A percentile compares a stretch with the other conserved stretches of the same genome.
Conservation (phyloP, 2,888 invertebrate genomes). For the Bhutanitis thaidina region DNA sequence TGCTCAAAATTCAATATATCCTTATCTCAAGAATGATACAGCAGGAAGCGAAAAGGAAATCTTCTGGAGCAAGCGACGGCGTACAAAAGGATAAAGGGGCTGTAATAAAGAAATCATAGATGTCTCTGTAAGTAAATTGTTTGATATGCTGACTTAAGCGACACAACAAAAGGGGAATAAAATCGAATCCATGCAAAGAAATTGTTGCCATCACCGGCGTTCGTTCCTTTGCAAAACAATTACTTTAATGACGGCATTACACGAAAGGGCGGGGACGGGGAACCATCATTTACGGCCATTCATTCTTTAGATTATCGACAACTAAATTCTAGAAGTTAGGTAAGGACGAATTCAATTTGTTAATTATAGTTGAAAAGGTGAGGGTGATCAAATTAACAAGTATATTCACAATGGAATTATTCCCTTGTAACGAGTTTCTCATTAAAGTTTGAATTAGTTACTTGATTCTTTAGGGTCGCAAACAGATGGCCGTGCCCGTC, state of each 20-base stretch:
- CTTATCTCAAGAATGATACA: slow-evolving; percentile 50
- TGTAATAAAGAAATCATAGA: slow-evolving; percentile 69
- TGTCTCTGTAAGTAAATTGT: slow-evolving; percentile 62
- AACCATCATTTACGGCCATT: slow-evolving; percentile 34
- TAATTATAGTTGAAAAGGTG: slow-evolving; percentile 34
- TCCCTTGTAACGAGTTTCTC: slow-evolving; percentile 59
- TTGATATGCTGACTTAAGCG: slow-evolving; percentile 51
- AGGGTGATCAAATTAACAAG: slow-evolving; percentile 41
- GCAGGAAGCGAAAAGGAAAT: slow-evolving; percentile 47
- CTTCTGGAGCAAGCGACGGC: slow-evolving; percentile 41
- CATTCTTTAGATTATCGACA: slow-evolving; percentile 25
- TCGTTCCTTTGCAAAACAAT: slow-evolving; percentile 44
- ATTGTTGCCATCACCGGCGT: slow-evolving; percentile 38
- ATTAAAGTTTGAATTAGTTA: slow-evolving; percentile 72
- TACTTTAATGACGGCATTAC: slow-evolving; percentile 54
- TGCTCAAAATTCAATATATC: slow-evolving; percentile 68
- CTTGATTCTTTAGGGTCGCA: slow-evolving; percentile 43
- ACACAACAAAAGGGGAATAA: slow-evolving; percentile 34
- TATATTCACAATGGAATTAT: slow-evolving; percentile 65
- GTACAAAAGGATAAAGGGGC: slow-evolving; percentile 56
- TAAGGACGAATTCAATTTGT: slow-evolving; percentile 35
- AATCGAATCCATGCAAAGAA: slow-evolving; percentile 39
- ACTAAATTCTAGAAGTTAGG: slow-evolving; percentile 19
- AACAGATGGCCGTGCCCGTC: slow-evolving; percentile 63
- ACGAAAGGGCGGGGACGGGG: slow-evolving; percentile 41